Percentiles rank a stretch among this genome's conserved stretches.
These are phyloP conservation scores for Xiphophorus birchmanni DNA, from an alignment of 2,797 vertebrate species.

Conservation along the genomic window DNA sequence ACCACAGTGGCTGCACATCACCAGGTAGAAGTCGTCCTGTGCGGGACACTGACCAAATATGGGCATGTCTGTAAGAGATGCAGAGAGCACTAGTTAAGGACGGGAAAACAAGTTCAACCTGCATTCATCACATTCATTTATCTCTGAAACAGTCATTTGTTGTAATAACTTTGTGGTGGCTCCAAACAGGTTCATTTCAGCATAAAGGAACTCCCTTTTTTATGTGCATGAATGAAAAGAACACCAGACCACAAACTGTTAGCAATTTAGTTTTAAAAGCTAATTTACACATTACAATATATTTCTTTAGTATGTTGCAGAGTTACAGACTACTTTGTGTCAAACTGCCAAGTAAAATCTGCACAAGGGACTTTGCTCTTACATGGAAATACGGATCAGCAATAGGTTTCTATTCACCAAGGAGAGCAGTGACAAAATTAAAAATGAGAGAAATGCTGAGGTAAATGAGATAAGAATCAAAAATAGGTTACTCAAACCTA, in stretches of 20 bases:
- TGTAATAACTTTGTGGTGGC: constrained; percentile 17
- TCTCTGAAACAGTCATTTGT: constrained; percentile 20
- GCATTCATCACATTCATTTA: constrained; percentile 13
- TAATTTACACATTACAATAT: background rate
- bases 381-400: constrained; percentile 10
- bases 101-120: constrained; percentile 29
- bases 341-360: constrained; percentile 4
- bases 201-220: background rate
- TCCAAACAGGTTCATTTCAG: background rate
- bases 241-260: background rate
- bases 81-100: constrained; percentile 36
- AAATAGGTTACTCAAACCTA: constrained; percentile 52
- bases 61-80: constrained; percentile 91
- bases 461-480: constrained; percentile 30
- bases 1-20: constrained; percentile 98
- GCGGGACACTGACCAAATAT: constrained; percentile 99
- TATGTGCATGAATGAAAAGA: constrained; percentile 9
- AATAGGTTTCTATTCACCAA: constrained; percentile 25
- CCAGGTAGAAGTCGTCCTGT: constrained; percentile 99
- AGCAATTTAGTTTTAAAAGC: background rate
- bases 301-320: background rate
- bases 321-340: background rate
- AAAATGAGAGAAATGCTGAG: constrained; percentile 1
- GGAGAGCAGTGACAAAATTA: constrained; percentile 43
- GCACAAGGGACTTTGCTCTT: constrained; percentile 3